These are phyloP conservation scores for Troides oblongomaculatus DNA, from an alignment of 2,888 invertebrate genomes.

Conservation along the genomic window DNA sequence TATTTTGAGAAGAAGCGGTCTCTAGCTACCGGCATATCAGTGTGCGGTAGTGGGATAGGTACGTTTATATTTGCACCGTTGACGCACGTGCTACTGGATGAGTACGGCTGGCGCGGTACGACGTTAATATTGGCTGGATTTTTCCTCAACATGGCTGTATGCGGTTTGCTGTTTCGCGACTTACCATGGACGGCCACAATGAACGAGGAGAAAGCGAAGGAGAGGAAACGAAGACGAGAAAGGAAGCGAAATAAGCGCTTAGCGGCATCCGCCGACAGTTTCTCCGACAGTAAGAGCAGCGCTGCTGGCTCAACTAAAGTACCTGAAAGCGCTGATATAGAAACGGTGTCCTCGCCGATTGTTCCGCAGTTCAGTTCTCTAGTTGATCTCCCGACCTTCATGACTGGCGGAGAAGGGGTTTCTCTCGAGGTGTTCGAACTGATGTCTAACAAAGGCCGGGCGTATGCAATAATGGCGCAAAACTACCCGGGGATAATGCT, in stretches of 20 bases:
- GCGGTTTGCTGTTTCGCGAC: constrained; percentile 90
- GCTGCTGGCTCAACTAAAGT: constrained; percentile 80
- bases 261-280: constrained; percentile 85
- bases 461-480: constrained; percentile 85
- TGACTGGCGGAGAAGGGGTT: constrained; percentile 87
- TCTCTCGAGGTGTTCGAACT: constrained; percentile 88
- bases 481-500: constrained; percentile 87
- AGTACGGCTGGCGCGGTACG: constrained; percentile 92
- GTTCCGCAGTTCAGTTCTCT: constrained; percentile 86
- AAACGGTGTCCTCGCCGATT: constrained; percentile 61
- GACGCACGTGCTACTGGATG: constrained; percentile 85
- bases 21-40: constrained; percentile 91
- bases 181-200: constrained; percentile 78
- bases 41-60: constrained; percentile 93
- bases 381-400: constrained; percentile 91
- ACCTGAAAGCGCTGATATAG: constrained; percentile 51
- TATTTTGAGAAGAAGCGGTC: constrained; percentile 92
- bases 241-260: constrained; percentile 78
- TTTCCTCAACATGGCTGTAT: constrained; percentile 90
- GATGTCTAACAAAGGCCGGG: constrained; percentile 84
- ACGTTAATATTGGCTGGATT: constrained; percentile 89
- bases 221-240: constrained; percentile 81
- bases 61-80: constrained; percentile 92
- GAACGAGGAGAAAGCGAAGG: constrained; percentile 82
- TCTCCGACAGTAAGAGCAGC: constrained; percentile 85